Percentiles rank a stretch among this genome's conserved stretches.
Evolutionary conservation across 2,888 invertebrate genomes (phyloP).

Genomic region (Phlogophora meticulosa): DNA sequence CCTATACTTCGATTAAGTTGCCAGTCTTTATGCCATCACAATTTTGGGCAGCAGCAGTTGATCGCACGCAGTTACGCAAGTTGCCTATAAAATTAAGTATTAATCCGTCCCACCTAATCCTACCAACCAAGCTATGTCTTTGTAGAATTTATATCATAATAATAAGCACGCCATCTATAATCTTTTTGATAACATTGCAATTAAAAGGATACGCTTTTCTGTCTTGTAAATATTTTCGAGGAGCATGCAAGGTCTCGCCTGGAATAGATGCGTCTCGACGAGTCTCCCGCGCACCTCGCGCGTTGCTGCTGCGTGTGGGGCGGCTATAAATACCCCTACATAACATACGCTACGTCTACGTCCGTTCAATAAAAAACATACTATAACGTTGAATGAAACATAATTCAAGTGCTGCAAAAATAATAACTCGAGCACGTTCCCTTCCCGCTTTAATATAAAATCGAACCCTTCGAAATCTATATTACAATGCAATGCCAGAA

Average conservation of each 20-base stretch:
- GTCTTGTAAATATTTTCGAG: conserved; percentile 47
- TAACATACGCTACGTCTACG: conserved; percentile 80
- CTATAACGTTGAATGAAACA: conserved; percentile 69
- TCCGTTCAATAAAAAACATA: conserved; percentile 78
- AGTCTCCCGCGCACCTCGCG: conserved; percentile 86
- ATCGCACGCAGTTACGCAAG: background rate
- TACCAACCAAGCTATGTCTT: too few species aligned
- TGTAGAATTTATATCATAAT: too few species aligned
- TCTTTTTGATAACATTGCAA: background rate
- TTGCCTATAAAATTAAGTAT: too few species aligned
- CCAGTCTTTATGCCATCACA: background rate
- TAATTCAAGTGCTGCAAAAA: conserved; percentile 67
- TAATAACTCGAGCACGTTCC: conserved; percentile 45
- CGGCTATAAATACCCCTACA: conserved; percentile 85
- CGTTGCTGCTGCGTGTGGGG: conserved; percentile 86
- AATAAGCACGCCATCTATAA: too few species aligned
- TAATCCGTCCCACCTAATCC: too few species aligned
- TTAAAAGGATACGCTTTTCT: conserved; percentile 43
- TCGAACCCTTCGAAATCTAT: conserved; percentile 50
- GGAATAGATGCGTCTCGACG: conserved; percentile 83
- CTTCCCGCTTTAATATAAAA: conserved; percentile 39
- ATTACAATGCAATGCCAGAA: conserved; percentile 44
- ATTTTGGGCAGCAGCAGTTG: background rate
- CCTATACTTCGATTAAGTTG: background rate
- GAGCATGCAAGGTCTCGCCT: conserved; percentile 85